Evolutionary conservation across 2,113 vertebrate genomes (phyloP).

Genomic region (Merops nubicus): DNA sequence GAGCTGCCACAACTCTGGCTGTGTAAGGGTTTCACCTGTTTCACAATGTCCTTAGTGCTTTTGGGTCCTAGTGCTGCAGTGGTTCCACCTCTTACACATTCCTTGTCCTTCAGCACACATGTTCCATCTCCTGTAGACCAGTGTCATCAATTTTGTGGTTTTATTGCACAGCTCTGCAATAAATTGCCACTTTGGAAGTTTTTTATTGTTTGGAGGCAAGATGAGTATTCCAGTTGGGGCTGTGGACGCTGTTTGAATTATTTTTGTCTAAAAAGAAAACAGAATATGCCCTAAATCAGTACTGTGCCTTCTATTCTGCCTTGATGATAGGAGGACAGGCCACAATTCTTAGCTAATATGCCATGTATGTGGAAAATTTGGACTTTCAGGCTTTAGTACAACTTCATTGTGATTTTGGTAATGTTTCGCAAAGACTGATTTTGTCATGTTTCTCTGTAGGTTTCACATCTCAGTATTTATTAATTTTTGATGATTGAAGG

Average conservation of each 20-base stretch:
- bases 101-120: neutral
- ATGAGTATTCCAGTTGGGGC: neutral
- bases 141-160: neutral
- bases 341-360: neutral
- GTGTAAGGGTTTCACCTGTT: neutral
- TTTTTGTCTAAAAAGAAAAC: neutral
- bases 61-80: neutral
- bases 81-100: fast-evolving
- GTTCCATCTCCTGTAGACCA: neutral
- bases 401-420: neutral
- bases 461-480: neutral
- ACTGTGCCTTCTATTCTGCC: neutral
- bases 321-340: neutral
- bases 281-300: neutral
- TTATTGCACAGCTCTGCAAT: neutral
- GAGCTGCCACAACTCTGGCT: neutral
- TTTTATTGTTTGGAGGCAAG: neutral
- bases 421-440: neutral
- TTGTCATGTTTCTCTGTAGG: neutral
- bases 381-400: neutral
- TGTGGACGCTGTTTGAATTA: neutral
- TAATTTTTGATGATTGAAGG: neutral
- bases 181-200: neutral
- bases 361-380: fast-evolving
- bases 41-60: neutral